phyloP scores from a whole-genome alignment of 2,797 vertebrate species.

The Gymnoscopelus microlampas region DNA sequence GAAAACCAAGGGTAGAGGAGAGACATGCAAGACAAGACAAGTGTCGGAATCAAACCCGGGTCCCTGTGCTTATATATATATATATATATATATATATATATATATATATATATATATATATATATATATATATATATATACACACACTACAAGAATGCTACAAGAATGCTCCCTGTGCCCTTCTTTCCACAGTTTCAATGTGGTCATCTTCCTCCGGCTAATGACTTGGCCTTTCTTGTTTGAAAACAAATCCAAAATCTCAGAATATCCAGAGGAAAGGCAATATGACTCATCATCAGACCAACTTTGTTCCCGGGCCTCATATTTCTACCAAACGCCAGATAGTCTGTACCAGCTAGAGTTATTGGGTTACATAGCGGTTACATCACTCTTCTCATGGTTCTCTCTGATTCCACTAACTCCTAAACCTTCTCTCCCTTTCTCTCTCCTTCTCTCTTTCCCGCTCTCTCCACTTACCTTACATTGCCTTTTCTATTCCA shows the following conservation, averaged over 20 bases:
- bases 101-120: too few species aligned
- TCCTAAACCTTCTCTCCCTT: background rate
- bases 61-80: too few species aligned
- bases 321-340: background rate
- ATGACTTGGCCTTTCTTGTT: background rate
- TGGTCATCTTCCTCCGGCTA: background rate
- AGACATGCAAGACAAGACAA: too few species aligned
- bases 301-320: background rate
- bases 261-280: constrained; percentile 1
- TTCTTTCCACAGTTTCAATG: background rate
- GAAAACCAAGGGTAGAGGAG: too few species aligned
- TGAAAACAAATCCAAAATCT: background rate
- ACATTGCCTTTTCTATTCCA: background rate
- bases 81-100: too few species aligned
- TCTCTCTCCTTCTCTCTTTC: background rate
- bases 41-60: too few species aligned
- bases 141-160: too few species aligned
- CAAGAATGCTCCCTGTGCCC: background rate
- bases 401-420: background rate
- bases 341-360: background rate
- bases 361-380: constrained; percentile 2
- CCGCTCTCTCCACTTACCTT: background rate
- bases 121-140: too few species aligned
- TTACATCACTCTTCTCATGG: constrained; percentile 10
- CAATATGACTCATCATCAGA: background rate